These are phyloP conservation scores for Trimorus sp. DNA, from an alignment of 2,888 invertebrate genomes.

Conservation along the genomic window DNA sequence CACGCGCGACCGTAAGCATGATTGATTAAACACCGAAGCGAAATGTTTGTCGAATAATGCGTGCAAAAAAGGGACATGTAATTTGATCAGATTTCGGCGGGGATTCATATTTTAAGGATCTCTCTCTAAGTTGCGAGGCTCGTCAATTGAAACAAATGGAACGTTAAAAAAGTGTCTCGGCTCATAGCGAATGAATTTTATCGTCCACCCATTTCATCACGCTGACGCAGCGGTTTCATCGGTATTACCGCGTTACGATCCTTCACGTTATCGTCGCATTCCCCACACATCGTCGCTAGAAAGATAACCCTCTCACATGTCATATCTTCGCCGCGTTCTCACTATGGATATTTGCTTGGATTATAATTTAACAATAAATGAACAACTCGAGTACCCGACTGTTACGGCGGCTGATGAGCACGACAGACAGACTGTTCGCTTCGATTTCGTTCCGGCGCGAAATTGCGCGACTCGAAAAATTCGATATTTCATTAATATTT, in stretches of 20 bases:
- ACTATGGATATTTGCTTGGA: conserved; percentile 59
- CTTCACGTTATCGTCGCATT: conserved; percentile 74
- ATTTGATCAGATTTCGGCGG: conserved; percentile 45
- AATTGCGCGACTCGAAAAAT: too few relatives aligned
- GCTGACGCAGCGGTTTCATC: conserved; percentile 73
- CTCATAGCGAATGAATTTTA: conserved; percentile 76
- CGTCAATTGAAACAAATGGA: conserved; percentile 78
- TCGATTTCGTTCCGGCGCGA: too few relatives aligned
- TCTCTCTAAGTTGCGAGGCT: conserved; percentile 45
- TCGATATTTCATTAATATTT: too few relatives aligned
- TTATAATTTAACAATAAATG: conserved; percentile 64
- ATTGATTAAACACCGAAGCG: conserved; percentile 45
- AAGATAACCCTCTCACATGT: conserved; percentile 65
- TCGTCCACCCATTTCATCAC: conserved; percentile 78
- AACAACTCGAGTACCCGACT: conserved; percentile 55
- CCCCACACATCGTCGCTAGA: conserved; percentile 64
- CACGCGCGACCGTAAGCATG: conserved; percentile 21
- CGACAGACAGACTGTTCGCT: conserved; percentile 3
- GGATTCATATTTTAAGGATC: conserved; percentile 58
- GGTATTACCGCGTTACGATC: conserved; percentile 73
- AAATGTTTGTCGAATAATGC: conserved; percentile 17
- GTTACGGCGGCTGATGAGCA: conserved; percentile 31
- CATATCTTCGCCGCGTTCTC: conserved; percentile 53
- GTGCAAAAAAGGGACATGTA: conserved; percentile 38
- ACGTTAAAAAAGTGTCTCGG: conserved; percentile 76